Evolutionary conservation across 2,113 vertebrate genomes (phyloP).

Genomic region (Hipposideros armiger): DNA sequence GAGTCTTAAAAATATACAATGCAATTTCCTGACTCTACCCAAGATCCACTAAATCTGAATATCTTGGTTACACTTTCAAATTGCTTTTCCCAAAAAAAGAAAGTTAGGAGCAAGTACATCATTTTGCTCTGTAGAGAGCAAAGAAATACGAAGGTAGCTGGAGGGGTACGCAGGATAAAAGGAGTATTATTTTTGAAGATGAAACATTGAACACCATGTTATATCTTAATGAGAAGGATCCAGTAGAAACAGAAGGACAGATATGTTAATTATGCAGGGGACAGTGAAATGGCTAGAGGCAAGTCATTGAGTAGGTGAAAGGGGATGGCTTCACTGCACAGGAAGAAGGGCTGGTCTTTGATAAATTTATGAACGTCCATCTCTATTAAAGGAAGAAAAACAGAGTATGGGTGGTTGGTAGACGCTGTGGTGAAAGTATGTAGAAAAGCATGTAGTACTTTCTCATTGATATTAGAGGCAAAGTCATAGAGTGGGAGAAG

Average conservation of each 20-base stretch:
- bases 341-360: accelerated
- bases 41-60: constrained; percentile 71
- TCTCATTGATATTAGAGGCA: background rate
- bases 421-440: background rate
- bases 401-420: background rate
- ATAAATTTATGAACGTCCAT: background rate
- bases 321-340: background rate
- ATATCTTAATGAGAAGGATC: background rate
- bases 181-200: background rate
- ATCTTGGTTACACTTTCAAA: constrained; percentile 75
- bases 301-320: background rate
- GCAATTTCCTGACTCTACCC: constrained; percentile 77
- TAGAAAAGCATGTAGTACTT: background rate
- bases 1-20: constrained; percentile 73
- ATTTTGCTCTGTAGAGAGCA: background rate
- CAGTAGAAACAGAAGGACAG: background rate
- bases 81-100: constrained; percentile 74
- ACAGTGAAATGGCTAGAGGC: background rate
- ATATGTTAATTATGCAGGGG: background rate
- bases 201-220: background rate
- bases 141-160: background rate
- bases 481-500: background rate
- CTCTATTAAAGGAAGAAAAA: background rate
- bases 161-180: background rate
- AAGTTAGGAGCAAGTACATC: background rate